Base-by-base conservation (phyloP, 2,797 vertebrate species). In the Notolepis coatsorum region DNA sequence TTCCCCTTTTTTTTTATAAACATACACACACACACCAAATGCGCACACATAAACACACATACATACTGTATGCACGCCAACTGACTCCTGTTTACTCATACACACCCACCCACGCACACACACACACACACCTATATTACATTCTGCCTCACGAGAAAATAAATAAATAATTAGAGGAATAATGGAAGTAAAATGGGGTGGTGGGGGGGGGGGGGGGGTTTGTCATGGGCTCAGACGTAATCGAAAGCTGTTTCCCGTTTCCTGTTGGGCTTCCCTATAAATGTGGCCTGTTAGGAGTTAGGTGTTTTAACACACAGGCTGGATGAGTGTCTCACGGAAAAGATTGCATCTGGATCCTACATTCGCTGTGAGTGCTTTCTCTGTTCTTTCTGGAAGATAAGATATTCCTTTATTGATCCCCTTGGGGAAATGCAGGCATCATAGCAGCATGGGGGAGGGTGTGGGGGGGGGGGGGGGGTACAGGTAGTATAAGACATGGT, bases 211-310 rank as follows among this genome's bases (percentile, higher is more conserved):
- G 33, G 64, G n/a, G 73, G 59, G n/a, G 33, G 64, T 73, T 69
- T 75, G 85, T 85, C 77, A 70, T 84, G 65, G 52, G 81, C 70
- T 77, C 58, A 48, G 82, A 90, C 89, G 87, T 86, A 91, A 86
- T 91, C 80, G 71, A 77, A n/a, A 80, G 71, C 51, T 45, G 80
- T 81, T 89, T 88, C 81, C 81, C 84, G 78, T 75, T 77, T n/a
- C 68, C 51, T 21, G 80, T 68, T 66, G 79, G 79, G 85, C 71
- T 78, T 90, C 82, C 81, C 87, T 93, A 93, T 93, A 93, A 90
- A 91, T 86, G 61, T 42, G 54, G 61, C 46, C 50, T 58, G 57
- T 33, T 33, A 60, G 75, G 57, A 65, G 62, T 39, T 38, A 57
- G 66, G 48, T 55, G 13, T 67, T 58, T 69, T 54, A 41, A 23